Percentiles rank a stretch among this genome's conserved stretches.
phyloP scores from a whole-genome alignment of 2,888 invertebrate genomes.

The Drosophila neotestacea region DNA sequence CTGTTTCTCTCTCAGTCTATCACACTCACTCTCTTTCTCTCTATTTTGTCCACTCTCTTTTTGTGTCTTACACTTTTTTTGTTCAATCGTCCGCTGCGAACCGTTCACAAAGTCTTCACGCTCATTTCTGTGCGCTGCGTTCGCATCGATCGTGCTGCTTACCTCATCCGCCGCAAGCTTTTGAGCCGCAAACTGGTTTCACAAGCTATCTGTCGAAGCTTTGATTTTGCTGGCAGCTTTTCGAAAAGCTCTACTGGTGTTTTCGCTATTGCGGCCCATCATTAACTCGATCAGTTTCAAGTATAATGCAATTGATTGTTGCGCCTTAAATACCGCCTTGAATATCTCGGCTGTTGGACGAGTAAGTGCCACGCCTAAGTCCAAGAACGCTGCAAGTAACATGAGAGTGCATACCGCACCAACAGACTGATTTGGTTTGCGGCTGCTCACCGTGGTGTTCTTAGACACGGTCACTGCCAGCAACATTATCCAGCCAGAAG shows the following conservation, averaged over 20 bases:
- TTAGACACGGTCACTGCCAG: constrained; percentile 13
- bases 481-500: not conserved
- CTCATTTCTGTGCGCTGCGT: constrained; percentile 78
- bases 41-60: constrained; percentile 28
- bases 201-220: constrained; percentile 24
- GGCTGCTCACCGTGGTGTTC: constrained; percentile 15
- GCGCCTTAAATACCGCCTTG: not conserved
- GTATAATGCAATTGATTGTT: constrained; percentile 1
- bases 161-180: constrained; percentile 70
- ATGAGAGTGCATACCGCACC: too few species aligned
- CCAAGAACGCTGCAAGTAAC: too few species aligned
- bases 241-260: constrained; percentile 23
- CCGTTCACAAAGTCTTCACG: constrained; percentile 83
- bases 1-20: constrained; percentile 24
- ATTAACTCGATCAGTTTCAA: not conserved
- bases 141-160: constrained; percentile 69
- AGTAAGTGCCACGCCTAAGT: too few species aligned
- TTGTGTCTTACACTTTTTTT: constrained; percentile 24
- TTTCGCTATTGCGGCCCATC: constrained; percentile 11
- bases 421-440: not conserved
- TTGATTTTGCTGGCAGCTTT: constrained; percentile 17
- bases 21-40: constrained; percentile 25
- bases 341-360: too few species aligned
- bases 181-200: constrained; percentile 24
- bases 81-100: constrained; percentile 68